These are phyloP conservation scores for Torymus texanus DNA, from an alignment of 2,888 invertebrate genomes.

Conservation along the genomic window DNA sequence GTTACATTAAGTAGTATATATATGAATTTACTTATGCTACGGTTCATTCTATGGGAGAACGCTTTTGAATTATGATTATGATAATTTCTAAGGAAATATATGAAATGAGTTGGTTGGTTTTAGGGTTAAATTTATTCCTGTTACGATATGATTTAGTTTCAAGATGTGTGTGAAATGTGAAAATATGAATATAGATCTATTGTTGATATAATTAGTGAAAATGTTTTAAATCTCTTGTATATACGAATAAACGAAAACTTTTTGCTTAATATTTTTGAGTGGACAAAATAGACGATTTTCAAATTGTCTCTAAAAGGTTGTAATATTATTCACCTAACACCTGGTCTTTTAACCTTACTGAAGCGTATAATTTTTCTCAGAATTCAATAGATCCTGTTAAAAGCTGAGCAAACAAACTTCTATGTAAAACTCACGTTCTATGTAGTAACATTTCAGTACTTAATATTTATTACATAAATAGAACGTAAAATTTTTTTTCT, in stretches of 20 bases:
- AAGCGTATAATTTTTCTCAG: background rate
- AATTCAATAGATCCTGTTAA: too few relatives aligned
- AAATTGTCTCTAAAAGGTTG: constrained; percentile 6
- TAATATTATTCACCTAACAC: constrained; percentile 21
- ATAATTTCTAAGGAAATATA: background rate
- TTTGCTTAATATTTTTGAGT: background rate
- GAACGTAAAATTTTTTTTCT: too few relatives aligned
- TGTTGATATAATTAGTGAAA: too few relatives aligned
- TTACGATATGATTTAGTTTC: background rate
- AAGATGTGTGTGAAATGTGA: background rate
- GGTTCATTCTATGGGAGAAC: background rate
- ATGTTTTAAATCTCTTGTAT: too few relatives aligned
- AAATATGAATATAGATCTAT: too few relatives aligned
- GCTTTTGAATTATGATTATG: background rate
- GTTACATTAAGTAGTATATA: constrained; percentile 47
- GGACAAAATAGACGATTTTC: background rate
- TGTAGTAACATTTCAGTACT: too few relatives aligned
- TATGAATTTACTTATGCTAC: constrained; percentile 30
- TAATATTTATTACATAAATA: too few relatives aligned
- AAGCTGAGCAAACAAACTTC: background rate
- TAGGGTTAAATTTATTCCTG: background rate
- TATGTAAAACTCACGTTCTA: too few relatives aligned
- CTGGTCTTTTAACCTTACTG: background rate
- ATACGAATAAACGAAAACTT: background rate
- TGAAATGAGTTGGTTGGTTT: constrained; percentile 8